Evolutionary conservation across 2,797 vertebrate genomes (phyloP).

Genomic region (Paguma larvata): DNA sequence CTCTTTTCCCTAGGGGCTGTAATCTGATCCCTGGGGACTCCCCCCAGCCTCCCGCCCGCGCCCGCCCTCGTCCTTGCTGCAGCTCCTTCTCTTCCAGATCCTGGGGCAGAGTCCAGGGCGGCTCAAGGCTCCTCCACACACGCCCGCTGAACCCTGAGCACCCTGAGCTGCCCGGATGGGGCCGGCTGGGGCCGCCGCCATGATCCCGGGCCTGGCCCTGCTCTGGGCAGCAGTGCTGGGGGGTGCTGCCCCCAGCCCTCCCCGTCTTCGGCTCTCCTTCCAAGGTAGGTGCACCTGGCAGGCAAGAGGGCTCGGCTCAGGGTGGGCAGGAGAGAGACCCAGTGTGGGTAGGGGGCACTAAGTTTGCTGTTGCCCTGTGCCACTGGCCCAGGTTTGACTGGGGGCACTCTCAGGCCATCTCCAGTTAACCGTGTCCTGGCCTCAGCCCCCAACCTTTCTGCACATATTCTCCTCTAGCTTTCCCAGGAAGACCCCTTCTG

Average conservation of each 20-base stretch:
- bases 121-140: constrained; percentile 69
- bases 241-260: constrained; percentile 18
- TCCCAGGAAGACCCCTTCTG: constrained; percentile 38
- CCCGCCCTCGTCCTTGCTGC: constrained; percentile 34
- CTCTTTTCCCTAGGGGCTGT: constrained; percentile 76
- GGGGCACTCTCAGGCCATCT: background rate
- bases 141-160: constrained; percentile 70
- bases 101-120: constrained; percentile 81
- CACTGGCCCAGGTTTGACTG: background rate
- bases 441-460: background rate
- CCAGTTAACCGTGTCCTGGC: constrained; percentile 55
- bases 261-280: constrained; percentile 88
- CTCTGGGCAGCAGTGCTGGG: constrained; percentile 69
- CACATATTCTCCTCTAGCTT: constrained; percentile 48
- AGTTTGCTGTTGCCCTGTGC: background rate
- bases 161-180: constrained; percentile 70
- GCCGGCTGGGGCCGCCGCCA: constrained; percentile 78
- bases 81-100: constrained; percentile 81
- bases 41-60: constrained; percentile 17
- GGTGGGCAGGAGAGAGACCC: background rate
- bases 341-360: background rate
- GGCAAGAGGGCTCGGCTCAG: background rate
- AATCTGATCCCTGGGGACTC: constrained; percentile 84
- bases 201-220: constrained; percentile 82
- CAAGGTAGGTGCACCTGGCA: constrained; percentile 84